Evolutionary conservation across 2,797 vertebrate genomes (phyloP).

Genomic region (Schizothorax lantsangensis): DNA sequence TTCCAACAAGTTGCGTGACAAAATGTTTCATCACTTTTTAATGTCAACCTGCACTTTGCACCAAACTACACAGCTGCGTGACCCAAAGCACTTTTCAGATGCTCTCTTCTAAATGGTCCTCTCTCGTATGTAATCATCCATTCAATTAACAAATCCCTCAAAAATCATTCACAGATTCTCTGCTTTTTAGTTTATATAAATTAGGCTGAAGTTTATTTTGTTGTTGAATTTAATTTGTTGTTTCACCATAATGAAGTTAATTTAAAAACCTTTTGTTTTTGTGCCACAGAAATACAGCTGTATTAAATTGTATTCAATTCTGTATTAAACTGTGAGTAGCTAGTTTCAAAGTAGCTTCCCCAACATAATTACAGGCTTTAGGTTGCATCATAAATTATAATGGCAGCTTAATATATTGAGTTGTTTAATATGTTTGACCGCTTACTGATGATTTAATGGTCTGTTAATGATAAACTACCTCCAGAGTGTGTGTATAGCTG

Average conservation of each 20-base stretch:
- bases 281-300: background rate
- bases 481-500: background rate
- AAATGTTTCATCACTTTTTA: background rate
- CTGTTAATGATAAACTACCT: slow-evolving; percentile 23
- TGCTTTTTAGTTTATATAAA: background rate
- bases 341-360: background rate
- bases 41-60: slow-evolving; percentile 1
- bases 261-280: background rate
- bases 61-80: background rate
- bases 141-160: background rate
- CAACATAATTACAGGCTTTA: slow-evolving; percentile 22
- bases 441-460: background rate
- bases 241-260: background rate
- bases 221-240: background rate
- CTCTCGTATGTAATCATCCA: background rate
- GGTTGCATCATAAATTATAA: slow-evolving; percentile 18
- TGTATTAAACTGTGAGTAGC: background rate
- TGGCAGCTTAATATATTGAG: slow-evolving; percentile 3
- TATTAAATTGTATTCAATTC: background rate
- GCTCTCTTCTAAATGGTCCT: background rate
- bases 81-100: background rate
- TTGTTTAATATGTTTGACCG: background rate
- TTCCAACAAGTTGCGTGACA: background rate
- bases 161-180: background rate
- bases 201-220: background rate